Evolutionary conservation across 1,140 invertebrate species (phyloP).

Genomic region (Prorops nasuta): DNA sequence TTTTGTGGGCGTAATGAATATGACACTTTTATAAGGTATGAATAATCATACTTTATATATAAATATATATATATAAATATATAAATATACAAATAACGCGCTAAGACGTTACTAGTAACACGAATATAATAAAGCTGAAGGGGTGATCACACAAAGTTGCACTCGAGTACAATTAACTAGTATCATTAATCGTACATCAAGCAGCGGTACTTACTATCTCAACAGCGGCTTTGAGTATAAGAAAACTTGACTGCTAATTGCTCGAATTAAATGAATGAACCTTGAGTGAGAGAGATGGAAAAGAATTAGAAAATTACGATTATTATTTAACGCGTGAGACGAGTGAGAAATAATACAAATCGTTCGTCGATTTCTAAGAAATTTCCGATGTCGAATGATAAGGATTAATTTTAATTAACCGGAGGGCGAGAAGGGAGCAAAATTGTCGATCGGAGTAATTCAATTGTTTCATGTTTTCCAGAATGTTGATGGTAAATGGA

Average conservation of each 20-base stretch:
- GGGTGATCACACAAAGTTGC: conserved; percentile 35
- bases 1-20: conserved; percentile 34
- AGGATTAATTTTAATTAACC: too few relatives aligned
- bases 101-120: conserved; percentile 25
- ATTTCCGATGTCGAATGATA: conserved; percentile 26
- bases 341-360: conserved; percentile 17
- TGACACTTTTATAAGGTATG: conserved; percentile 23
- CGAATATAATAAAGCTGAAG: conserved; percentile 14
- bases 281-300: too few relatives aligned
- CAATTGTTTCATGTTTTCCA: conserved; percentile 19
- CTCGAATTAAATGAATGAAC: conserved; percentile 15
- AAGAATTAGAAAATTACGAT: too few relatives aligned
- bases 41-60: too few relatives aligned
- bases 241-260: conserved; percentile 14
- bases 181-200: conserved; percentile 43
- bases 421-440: too few relatives aligned
- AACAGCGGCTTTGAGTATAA: conserved; percentile 11
- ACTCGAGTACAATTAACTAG: conserved; percentile 49
- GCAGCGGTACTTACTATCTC: conserved; percentile 47
- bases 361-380: conserved; percentile 28
- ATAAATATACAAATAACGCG: conserved; percentile 15
- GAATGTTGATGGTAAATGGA: conserved; percentile 29
- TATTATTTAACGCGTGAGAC: too few relatives aligned
- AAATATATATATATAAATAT: too few relatives aligned
- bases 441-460: conserved; percentile 17